phyloP scores from a whole-genome alignment of 2,888 invertebrate genomes.

The Macrophya alboannulata region DNA sequence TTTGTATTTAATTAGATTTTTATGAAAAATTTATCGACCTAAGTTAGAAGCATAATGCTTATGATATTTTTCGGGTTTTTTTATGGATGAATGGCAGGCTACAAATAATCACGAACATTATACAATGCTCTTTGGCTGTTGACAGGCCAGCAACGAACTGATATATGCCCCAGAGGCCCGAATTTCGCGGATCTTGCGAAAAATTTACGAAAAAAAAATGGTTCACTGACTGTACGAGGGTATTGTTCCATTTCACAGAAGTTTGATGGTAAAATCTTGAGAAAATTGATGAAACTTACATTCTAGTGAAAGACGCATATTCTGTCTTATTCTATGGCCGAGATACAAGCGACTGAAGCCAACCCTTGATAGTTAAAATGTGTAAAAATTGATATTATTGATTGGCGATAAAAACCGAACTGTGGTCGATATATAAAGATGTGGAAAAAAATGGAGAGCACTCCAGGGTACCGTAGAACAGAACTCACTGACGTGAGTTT shows the following conservation, averaged over 20 bases:
- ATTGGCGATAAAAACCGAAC: neutral
- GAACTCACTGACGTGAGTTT: neutral
- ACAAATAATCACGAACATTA: no score
- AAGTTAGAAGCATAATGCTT: neutral
- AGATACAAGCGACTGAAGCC: neutral
- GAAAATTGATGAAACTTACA: neutral
- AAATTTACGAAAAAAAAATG: neutral
- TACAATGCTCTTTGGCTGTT: no score
- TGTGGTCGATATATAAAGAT: neutral
- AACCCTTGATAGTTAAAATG: neutral
- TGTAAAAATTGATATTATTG: neutral
- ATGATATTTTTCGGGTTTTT: neutral
- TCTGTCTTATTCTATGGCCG: neutral
- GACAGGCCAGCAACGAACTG: no score
- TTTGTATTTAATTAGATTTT: neutral
- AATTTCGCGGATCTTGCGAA: neutral
- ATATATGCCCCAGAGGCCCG: no score
- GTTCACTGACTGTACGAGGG: neutral
- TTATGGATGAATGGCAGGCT: neutral
- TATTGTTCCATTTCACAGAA: neutral
- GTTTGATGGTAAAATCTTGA: neutral
- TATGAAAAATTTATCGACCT: neutral
- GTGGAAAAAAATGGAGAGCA: neutral
- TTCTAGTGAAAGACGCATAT: neutral
- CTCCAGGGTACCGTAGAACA: conserved; percentile 15